Base-by-base conservation (phyloP, 2,797 vertebrate species). In the Epinephelus awoara region DNA sequence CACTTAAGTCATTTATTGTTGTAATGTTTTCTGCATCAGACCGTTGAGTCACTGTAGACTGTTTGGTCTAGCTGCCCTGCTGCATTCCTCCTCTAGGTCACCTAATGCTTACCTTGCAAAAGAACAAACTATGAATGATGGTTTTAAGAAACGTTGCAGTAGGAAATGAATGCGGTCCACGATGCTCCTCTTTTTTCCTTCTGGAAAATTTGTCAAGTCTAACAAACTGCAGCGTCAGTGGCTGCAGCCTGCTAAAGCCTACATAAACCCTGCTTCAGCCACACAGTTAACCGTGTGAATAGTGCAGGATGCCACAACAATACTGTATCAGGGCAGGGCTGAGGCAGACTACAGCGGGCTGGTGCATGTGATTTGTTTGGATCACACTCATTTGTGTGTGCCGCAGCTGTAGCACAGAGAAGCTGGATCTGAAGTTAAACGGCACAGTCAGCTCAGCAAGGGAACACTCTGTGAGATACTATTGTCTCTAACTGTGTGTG, bases 171-270 rank as follows among this genome's bases (percentile, higher is more conserved):
- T 27, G 59, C 42, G 40, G 50, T 47, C 49, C 25, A 23, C 40
- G 18, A 0, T 18, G 18, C 27, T 81, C 6, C 47, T 29, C 14
- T 25, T 64, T 40, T 64, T 34, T 3, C 38, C 34, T 56, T 55
- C 54, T 64, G 47, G n/a, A 57, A 62, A 70, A 72, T 38, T 1
- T 65, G 47, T 76, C 40, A 58, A 34, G 52, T 77, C 38, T 18
- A 23, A 34, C 79, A 72, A 84, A 85, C 18, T 65, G 73, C 70
- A 71, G 64, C 5, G 46, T 85, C 75, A 14, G 80, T 85, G 72
- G 52, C 78, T 75, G 69, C 77, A 70, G 74, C 49, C 51, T 15
- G 66, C 56, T 75, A 64, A 77, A 72, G 59, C 67, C 42, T 3
- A 42, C 69, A 67, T 67, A 82, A 86, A 79, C n/a, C 78, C 70